Base-by-base conservation (phyloP, 2,113 vertebrate genomes). In the Nesoenas mayeri region DNA sequence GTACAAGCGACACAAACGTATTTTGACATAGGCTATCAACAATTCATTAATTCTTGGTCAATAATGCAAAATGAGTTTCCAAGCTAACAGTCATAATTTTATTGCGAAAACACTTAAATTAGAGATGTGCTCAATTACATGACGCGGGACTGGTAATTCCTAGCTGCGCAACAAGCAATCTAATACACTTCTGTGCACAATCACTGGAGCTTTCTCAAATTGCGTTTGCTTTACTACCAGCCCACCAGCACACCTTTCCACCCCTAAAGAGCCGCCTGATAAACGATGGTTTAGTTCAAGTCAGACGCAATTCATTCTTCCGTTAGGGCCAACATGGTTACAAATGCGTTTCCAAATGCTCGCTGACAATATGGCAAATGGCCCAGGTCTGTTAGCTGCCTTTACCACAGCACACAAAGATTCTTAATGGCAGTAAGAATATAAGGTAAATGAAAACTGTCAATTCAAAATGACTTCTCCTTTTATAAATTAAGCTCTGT, bases 391-490 rank as follows among this genome's bases (percentile, higher is more conserved):
- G 64, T 60, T 40, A 88, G 56, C 29, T 67, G 64, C 58, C 79
- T 96, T 94, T 91, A 80, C 71, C 88, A 91, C n/a, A 26, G 32
- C 88, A 78, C 61, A 86, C 0, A 0, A 78, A 84, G 61, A 71
- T 60, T 95, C 60, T 51, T 51, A 91, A 80, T 0, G 0, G 60
- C 79, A 65, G 40, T 15, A 24, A 57, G 53, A 88, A 84, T 72
- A 67, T 12, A 83, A 79, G 32, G 79, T 58, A 96, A 91, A 94
- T 78, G 75, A 95, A 95, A 96, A 77, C 89, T 85, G 87, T 74
- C 78, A 89, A 95, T 91, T 93, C 81, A 85, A 69, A 96, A 74
- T 3, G 24, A 87, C 66, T 93, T 96, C 66, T 91, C 36, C 78
- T 71, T 75, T 91, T 88, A 93, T 56, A 95, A 89, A 96, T 91